Conservation (phyloP, 2,797 vertebrate genomes). For the Notamacropus eugenii region DNA sequence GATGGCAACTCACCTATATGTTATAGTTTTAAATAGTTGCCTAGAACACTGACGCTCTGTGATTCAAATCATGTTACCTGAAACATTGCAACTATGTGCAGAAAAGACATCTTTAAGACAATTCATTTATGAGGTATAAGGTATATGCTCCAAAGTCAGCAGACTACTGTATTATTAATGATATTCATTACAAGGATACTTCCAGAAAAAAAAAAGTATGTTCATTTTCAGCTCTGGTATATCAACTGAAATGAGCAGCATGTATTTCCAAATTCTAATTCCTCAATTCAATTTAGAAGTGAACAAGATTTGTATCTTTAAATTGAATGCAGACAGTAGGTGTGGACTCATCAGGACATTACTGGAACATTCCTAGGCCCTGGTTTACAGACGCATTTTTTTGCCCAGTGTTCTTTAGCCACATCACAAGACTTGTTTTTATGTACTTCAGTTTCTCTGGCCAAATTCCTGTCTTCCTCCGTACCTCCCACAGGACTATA, state of each 20-base stretch:
- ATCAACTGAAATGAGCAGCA: constrained; percentile 28
- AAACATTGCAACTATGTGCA: not conserved
- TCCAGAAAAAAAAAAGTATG: not conserved
- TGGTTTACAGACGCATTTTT: constrained; percentile 35
- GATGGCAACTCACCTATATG: not conserved
- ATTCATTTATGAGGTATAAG: not conserved
- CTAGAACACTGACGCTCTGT: not conserved
- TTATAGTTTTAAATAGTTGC: not conserved
- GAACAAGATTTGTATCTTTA: constrained; percentile 43
- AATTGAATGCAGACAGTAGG: not conserved
- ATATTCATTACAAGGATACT: constrained; percentile 9
- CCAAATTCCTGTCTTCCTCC: constrained; percentile 63
- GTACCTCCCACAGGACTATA: constrained; percentile 56
- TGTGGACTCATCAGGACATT: not conserved
- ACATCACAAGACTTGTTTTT: constrained; percentile 42
- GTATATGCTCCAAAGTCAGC: not conserved
- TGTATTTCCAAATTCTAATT: constrained; percentile 34
- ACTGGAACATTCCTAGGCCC: constrained; percentile 39
- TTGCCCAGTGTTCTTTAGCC: constrained; percentile 13
- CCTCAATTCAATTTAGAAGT: constrained; percentile 42
- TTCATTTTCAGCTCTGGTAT: constrained; percentile 50
- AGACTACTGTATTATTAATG: not conserved
- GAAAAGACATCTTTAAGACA: not conserved
- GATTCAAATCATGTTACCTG: not conserved
- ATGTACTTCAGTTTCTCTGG: constrained; percentile 40